Percentiles rank a stretch among this genome's conserved stretches.
phyloP scores from a whole-genome alignment of 2,113 vertebrate genomes.

The Mus spicilegus region DNA sequence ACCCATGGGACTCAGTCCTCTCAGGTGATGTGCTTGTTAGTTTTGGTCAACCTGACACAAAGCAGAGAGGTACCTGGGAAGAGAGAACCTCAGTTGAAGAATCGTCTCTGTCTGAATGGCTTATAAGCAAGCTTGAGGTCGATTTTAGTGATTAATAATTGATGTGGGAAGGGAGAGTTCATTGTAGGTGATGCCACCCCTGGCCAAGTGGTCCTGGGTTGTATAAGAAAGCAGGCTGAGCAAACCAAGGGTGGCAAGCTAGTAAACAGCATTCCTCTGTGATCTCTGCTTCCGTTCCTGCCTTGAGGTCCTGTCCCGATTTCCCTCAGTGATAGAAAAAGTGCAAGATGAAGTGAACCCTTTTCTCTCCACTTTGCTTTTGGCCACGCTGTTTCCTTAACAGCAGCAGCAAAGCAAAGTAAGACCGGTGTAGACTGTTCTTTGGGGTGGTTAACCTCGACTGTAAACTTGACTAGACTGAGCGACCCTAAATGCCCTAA shows the following conservation, averaged over 20 bases:
- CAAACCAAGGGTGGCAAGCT: neutral
- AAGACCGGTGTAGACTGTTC: neutral
- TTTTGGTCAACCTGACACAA: neutral
- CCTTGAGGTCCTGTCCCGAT: neutral
- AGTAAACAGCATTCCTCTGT: neutral
- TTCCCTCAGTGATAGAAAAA: neutral
- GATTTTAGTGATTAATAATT: neutral
- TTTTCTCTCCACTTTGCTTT: neutral
- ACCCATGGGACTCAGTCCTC: neutral
- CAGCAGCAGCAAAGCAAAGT: neutral
- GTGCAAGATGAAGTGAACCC: neutral
- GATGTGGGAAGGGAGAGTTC: neutral
- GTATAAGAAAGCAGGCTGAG: neutral
- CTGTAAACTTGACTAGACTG: neutral
- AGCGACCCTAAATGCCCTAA: neutral
- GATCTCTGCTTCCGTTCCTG: neutral
- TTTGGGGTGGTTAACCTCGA: neutral
- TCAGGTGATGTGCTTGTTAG: neutral
- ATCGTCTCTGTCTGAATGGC: neutral
- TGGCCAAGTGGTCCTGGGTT: neutral
- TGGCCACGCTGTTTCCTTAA: neutral
- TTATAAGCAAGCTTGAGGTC: neutral
- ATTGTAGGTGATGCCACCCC: neutral
- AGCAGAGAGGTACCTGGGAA: neutral
- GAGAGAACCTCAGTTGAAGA: neutral